Evolutionary conservation across 2,888 invertebrate genomes (phyloP).

Genomic region (Glomeris marginata): DNA sequence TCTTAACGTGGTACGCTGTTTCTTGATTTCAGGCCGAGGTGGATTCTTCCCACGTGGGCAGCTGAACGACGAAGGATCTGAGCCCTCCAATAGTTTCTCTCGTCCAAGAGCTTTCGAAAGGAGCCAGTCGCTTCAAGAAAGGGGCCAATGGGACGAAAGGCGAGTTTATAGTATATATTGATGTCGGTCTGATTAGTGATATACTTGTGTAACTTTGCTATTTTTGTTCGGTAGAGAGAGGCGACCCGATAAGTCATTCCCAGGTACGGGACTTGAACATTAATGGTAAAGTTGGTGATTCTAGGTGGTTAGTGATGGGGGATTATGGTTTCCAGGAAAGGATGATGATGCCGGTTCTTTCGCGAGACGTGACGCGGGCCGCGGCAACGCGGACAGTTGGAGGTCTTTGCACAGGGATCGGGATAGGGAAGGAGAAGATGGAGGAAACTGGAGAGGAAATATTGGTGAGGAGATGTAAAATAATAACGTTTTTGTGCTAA

Average conservation of each 20-base stretch:
- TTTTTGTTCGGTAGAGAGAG: slow-evolving; percentile 15
- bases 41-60: slow-evolving; percentile 25
- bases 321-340: background rate
- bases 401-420: slow-evolving; percentile 26
- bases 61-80: slow-evolving; percentile 25
- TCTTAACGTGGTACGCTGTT: slow-evolving; percentile 10
- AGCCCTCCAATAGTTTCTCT: slow-evolving; percentile 18
- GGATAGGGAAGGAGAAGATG: slow-evolving; percentile 33
- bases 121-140: slow-evolving; percentile 19
- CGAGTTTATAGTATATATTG: slow-evolving; percentile 17
- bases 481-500: slow-evolving; percentile 38
- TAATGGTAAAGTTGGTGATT: background rate
- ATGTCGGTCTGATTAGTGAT: background rate
- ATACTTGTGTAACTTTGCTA: background rate
- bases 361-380: slow-evolving; percentile 14
- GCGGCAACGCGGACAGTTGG: slow-evolving; percentile 8
- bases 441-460: slow-evolving; percentile 37
- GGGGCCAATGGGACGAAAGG: slow-evolving; percentile 31
- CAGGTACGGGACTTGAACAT: slow-evolving; percentile 13
- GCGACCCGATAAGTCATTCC: slow-evolving; percentile 15
- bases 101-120: slow-evolving; percentile 18
- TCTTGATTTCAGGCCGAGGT: slow-evolving; percentile 23
- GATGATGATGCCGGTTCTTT: slow-evolving; percentile 34
- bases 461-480: slow-evolving; percentile 36
- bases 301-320: background rate